Conservation (phyloP, 2,113 vertebrate species). For the Sphyrna mokarran region DNA sequence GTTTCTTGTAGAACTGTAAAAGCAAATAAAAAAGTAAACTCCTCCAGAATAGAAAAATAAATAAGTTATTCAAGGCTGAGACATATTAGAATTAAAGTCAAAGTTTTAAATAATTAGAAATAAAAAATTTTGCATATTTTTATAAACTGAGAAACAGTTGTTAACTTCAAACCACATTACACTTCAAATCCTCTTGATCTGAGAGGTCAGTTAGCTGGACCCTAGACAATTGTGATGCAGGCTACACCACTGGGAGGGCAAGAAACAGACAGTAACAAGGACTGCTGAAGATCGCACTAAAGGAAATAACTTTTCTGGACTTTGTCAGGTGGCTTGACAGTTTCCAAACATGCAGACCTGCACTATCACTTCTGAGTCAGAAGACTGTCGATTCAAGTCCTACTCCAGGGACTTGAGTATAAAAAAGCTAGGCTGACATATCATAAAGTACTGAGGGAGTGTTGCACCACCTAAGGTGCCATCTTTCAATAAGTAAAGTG, state of each 20-base stretch:
- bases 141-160: not conserved
- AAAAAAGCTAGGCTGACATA: not conserved
- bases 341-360: not conserved
- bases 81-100: not conserved
- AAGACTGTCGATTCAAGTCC: not conserved
- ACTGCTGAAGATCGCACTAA: not conserved
- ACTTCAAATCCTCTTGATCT: not conserved
- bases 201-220: not conserved
- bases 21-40: not conserved
- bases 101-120: not conserved
- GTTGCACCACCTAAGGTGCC: not conserved
- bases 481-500: not conserved
- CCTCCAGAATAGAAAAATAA: not conserved
- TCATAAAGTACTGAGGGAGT: not conserved
- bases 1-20: not conserved
- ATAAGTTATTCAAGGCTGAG: not conserved
- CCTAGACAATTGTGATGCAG: not conserved
- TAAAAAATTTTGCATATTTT: not conserved
- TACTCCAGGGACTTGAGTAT: not conserved
- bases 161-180: not conserved
- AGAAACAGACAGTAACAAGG: not conserved
- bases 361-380: not conserved
- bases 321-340: too few species aligned
- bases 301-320: not conserved
- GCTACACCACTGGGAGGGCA: too few species aligned